phyloP scores from a whole-genome alignment of 2,888 invertebrate genomes.

The Netelia virgata region DNA sequence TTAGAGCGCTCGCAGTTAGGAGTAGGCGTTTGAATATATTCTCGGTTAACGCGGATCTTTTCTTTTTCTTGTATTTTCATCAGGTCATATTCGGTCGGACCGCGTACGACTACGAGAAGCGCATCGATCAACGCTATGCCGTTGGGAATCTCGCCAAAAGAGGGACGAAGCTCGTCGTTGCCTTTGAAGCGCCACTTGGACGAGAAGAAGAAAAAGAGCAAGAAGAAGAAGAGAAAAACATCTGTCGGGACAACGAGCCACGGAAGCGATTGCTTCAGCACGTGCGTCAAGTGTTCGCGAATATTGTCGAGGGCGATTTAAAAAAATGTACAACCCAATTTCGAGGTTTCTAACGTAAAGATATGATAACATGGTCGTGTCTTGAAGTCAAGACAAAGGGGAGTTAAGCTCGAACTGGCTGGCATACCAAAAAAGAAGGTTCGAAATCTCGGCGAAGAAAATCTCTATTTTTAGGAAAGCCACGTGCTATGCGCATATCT shows the following conservation, averaged over 20 bases:
- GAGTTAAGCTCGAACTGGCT: neutral
- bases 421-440: conserved; percentile 1
- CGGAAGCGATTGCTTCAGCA: conserved; percentile 68
- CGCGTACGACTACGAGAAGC: conserved; percentile 59
- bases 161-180: conserved; percentile 47
- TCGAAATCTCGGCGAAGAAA: conserved; percentile 20
- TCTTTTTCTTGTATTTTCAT: conserved; percentile 35
- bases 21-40: neutral
- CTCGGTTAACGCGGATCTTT: conserved; percentile 38
- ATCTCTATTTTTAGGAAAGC: conserved; percentile 56
- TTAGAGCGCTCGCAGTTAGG: too few species aligned
- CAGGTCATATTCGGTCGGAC: conserved; percentile 48
- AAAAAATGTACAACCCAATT: conserved; percentile 27
- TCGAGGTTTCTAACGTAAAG: neutral
- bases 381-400: neutral
- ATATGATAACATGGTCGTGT: conserved; percentile 15
- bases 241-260: conserved; percentile 67
- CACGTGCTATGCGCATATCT: conserved; percentile 29
- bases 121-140: conserved; percentile 67
- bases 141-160: conserved; percentile 59
- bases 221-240: conserved; percentile 59
- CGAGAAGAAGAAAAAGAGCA: conserved; percentile 48
- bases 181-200: conserved; percentile 52
- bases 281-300: conserved; percentile 68
- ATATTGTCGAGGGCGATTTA: conserved; percentile 62